Evolutionary conservation across 2,113 vertebrate species (phyloP).

Genomic region (Bubo blakistoni): DNA sequence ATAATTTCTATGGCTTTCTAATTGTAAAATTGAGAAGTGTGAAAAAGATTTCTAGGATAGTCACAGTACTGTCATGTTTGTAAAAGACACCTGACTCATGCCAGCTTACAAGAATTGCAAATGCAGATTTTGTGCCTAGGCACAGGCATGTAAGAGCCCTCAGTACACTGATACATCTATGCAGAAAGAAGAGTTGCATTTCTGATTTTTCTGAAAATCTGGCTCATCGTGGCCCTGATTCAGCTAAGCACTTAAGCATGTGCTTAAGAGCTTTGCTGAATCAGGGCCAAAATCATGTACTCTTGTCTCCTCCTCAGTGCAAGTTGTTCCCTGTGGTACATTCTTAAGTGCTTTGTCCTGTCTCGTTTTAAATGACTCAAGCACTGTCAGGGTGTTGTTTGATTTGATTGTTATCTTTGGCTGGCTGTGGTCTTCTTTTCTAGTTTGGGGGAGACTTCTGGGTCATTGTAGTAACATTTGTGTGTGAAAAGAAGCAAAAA

Average conservation of each 20-base stretch:
- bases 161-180: fast-evolving
- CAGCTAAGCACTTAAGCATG: slow-evolving; percentile 42
- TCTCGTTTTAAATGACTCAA: slow-evolving; percentile 66
- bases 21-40: neutral
- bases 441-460: slow-evolving; percentile 5
- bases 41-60: neutral
- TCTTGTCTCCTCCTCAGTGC: slow-evolving; percentile 53
- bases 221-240: slow-evolving; percentile 23
- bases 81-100: neutral
- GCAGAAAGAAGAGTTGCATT: neutral
- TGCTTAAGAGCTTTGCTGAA: slow-evolving; percentile 63
- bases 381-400: slow-evolving; percentile 65
- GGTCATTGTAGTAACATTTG: slow-evolving; percentile 4
- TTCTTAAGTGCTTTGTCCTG: slow-evolving; percentile 68
- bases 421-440: slow-evolving; percentile 9
- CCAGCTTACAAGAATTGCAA: neutral
- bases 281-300: slow-evolving; percentile 45
- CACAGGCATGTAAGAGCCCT: neutral
- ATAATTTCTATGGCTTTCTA: neutral
- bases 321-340: slow-evolving; percentile 62
- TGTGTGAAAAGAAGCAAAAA: neutral
- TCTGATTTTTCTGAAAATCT: slow-evolving; percentile 40
- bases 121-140: neutral
- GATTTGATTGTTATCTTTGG: slow-evolving; percentile 69
- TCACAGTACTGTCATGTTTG: neutral